Conservation (phyloP, 2,113 vertebrate genomes). For the Antidorcas marsupialis region DNA sequence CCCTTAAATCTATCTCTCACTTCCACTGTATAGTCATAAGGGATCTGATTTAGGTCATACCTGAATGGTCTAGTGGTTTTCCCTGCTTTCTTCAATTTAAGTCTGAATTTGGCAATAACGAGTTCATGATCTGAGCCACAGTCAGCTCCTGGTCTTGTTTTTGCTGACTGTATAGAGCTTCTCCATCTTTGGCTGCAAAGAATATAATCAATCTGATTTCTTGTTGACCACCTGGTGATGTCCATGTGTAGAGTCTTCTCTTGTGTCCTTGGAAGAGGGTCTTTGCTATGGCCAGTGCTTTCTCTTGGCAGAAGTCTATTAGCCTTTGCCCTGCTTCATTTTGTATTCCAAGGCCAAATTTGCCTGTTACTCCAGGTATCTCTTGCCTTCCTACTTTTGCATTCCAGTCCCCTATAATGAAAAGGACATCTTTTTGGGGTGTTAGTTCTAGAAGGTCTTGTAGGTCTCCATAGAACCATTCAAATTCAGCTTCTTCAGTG, state of each 20-base stretch:
- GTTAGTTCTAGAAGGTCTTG: not conserved
- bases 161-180: not conserved
- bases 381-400: not conserved
- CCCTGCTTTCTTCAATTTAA: not conserved
- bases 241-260: not conserved
- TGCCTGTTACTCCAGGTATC: not conserved
- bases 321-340: not conserved
- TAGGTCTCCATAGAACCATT: not conserved
- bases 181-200: not conserved
- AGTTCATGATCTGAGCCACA: not conserved
- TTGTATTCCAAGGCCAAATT: not conserved
- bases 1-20: not conserved
- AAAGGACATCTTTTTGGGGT: not conserved
- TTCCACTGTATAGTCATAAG: not conserved
- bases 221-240: not conserved
- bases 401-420: not conserved
- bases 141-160: not conserved
- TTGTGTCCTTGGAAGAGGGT: not conserved
- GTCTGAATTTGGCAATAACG: not conserved
- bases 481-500: not conserved
- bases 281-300: accelerated
- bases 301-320: not conserved
- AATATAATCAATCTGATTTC: not conserved
- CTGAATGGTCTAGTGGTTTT: not conserved
- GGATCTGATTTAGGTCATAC: not conserved